Percentiles rank a stretch among this genome's conserved stretches.
Evolutionary conservation across 1,140 invertebrate species (phyloP).

Genomic region (Oedothorax gibbosus): DNA sequence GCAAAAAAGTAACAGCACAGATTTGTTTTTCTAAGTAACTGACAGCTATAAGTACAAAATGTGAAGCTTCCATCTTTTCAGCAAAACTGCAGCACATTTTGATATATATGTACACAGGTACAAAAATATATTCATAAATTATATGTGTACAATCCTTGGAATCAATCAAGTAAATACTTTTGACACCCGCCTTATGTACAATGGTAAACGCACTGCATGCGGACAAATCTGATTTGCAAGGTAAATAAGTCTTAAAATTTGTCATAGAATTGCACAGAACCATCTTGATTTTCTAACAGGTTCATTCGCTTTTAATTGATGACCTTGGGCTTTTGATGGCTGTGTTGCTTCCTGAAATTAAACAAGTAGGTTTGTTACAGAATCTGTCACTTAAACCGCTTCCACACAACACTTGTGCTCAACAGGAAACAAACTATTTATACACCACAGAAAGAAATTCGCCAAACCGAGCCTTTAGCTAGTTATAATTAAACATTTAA

Average conservation of each 20-base stretch:
- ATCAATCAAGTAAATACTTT: slow-evolving; percentile 27
- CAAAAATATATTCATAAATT: slow-evolving; percentile 58
- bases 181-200: slow-evolving; percentile 49
- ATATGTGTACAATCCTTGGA: slow-evolving; percentile 42
- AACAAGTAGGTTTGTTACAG: too few relatives aligned
- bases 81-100: slow-evolving; percentile 26
- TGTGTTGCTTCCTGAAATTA: slow-evolving; percentile 80
- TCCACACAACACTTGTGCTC: too few relatives aligned
- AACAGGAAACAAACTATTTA: too few relatives aligned
- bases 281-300: slow-evolving; percentile 76
- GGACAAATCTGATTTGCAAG: slow-evolving; percentile 36
- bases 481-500: too few relatives aligned
- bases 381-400: too few relatives aligned
- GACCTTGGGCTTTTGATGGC: slow-evolving; percentile 78
- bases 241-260: slow-evolving; percentile 60
- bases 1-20: neutral
- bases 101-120: slow-evolving; percentile 56
- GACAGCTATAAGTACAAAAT: slow-evolving; percentile 37
- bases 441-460: too few relatives aligned
- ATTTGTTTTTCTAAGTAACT: too few relatives aligned
- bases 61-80: slow-evolving; percentile 26
- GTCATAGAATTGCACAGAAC: slow-evolving; percentile 63
- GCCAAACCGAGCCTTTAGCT: too few relatives aligned
- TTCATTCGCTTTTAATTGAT: slow-evolving; percentile 78
- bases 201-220: slow-evolving; percentile 41